Percentiles rank a stretch among this genome's conserved stretches.
Evolutionary conservation across 1,140 invertebrate genomes (phyloP).

Genomic region (Thaumatotibia leucotreta): DNA sequence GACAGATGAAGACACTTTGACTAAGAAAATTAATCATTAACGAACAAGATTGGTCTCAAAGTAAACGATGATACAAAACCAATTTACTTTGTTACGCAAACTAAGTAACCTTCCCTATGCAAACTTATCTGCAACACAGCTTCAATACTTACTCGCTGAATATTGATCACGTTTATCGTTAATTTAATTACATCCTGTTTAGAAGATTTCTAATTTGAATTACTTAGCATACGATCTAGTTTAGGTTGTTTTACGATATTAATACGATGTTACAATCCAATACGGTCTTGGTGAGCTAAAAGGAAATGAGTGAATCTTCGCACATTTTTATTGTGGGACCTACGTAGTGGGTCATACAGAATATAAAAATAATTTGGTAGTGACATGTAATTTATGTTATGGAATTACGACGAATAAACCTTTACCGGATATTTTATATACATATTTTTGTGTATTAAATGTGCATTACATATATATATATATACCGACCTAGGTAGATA

Average conservation of each 20-base stretch:
- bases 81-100: slow-evolving; percentile 16
- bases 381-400: too few relatives aligned
- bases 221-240: not conserved
- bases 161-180: slow-evolving; percentile 7
- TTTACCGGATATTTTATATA: not conserved
- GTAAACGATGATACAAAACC: not conserved
- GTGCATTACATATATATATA: not conserved
- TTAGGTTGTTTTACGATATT: not conserved
- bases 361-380: too few relatives aligned
- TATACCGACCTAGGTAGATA: too few relatives aligned
- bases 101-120: not conserved
- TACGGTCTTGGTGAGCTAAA: not conserved
- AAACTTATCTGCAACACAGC: not conserved
- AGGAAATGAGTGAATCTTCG: too few relatives aligned
- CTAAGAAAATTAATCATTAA: slow-evolving; percentile 3
- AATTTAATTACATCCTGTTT: slow-evolving; percentile 10
- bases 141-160: slow-evolving; percentile 4
- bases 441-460: not conserved
- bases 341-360: too few relatives aligned
- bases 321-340: too few relatives aligned
- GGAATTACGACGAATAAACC: too few relatives aligned
- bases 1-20: not conserved
- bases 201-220: slow-evolving; percentile 10
- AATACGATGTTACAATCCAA: not conserved
- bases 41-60: not conserved